These are phyloP conservation scores for Electrona antarctica DNA, from an alignment of 2,113 vertebrate species.

Conservation along the genomic window DNA sequence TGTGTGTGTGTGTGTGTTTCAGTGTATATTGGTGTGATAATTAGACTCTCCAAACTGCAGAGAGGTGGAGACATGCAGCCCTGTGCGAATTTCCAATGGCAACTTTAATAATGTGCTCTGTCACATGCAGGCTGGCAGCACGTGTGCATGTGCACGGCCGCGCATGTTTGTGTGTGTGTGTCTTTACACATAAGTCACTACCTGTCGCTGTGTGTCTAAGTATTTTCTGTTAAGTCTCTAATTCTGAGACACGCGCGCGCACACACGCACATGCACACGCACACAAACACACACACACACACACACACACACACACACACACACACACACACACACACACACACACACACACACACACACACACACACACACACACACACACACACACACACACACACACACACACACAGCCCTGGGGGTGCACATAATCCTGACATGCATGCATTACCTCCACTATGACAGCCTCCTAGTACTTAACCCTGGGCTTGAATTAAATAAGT, in stretches of 20 bases:
- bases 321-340: neutral
- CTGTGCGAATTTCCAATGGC: conserved; percentile 49
- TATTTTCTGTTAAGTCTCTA: neutral
- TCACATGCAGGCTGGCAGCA: neutral
- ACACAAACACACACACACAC: neutral
- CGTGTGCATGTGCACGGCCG: neutral
- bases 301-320: neutral
- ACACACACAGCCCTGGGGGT: neutral
- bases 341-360: neutral
- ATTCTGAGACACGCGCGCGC: neutral
- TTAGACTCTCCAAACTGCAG: conserved; percentile 52
- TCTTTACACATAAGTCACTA: neutral
- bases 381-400: neutral
- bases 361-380: neutral
- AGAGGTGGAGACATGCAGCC: conserved; percentile 37
- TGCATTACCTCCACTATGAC: conserved; percentile 4
- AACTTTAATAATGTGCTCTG: conserved; percentile 51
- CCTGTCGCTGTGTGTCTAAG: conserved; percentile 18
- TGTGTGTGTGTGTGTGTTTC: conserved; percentile 27
- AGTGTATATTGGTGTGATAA: conserved; percentile 41
- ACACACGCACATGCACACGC: neutral
- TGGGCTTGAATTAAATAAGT: conserved; percentile 15
- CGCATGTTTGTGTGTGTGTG: neutral
- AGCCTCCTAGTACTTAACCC: conserved; percentile 26
- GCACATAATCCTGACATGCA: neutral